Percentiles rank a stretch among this genome's conserved stretches.
Conservation (phyloP, 2,888 invertebrate species). For the Folsomia candida region DNA sequence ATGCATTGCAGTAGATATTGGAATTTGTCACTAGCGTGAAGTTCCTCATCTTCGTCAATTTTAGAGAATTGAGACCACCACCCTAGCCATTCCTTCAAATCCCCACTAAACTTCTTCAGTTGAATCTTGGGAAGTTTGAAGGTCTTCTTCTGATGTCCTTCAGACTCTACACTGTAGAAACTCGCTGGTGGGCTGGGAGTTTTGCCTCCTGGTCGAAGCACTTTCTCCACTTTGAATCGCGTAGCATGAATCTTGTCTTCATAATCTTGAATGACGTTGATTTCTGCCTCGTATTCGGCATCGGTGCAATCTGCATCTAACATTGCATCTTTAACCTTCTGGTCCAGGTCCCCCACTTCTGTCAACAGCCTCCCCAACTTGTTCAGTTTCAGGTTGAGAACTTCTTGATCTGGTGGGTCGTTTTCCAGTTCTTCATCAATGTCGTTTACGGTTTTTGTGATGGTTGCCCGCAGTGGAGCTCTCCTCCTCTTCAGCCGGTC, state of each 20-base stretch:
- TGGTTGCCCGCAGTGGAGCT: too few relatives aligned
- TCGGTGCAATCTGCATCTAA: background rate
- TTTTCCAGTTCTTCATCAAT: background rate
- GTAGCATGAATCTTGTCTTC: too few relatives aligned
- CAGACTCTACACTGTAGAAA: too few relatives aligned
- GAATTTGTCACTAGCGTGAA: too few relatives aligned
- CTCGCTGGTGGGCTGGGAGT: constrained; percentile 11
- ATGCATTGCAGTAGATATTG: too few relatives aligned
- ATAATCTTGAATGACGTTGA: background rate
- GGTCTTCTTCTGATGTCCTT: too few relatives aligned
- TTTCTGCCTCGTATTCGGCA: background rate
- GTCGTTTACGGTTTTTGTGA: background rate
- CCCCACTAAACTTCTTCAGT: too few relatives aligned
- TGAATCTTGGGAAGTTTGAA: too few relatives aligned
- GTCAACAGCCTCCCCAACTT: background rate
- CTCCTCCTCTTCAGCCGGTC: too few relatives aligned
- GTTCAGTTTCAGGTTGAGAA: background rate
- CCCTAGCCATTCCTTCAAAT: too few relatives aligned
- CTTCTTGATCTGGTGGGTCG: background rate
- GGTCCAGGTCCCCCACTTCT: background rate
- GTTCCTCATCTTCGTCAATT: too few relatives aligned
- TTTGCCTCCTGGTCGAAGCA: background rate
- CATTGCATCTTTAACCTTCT: background rate
- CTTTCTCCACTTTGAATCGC: background rate
- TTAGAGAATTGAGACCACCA: too few relatives aligned